A percentile compares a stretch with the other conserved stretches of the same genome.
These are phyloP conservation scores for Pandion haliaetus DNA, from an alignment of 2,113 vertebrate genomes.

Conservation along the genomic window DNA sequence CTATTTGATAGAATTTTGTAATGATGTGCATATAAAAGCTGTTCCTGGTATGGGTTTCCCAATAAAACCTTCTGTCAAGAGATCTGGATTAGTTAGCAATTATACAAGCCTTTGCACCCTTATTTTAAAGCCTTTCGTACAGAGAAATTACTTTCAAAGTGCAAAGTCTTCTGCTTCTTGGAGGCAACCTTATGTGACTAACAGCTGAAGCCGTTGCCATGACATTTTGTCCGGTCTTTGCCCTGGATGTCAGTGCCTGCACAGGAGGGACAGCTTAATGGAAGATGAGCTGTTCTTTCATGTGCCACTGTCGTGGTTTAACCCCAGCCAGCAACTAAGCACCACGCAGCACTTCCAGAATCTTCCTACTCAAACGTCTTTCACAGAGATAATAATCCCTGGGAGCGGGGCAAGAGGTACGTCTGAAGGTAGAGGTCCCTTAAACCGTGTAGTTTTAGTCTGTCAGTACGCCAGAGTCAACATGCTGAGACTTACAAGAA, in stretches of 20 bases:
- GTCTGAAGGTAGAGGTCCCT: background rate
- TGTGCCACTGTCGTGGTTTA: background rate
- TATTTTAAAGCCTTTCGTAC: background rate
- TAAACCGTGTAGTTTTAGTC: background rate
- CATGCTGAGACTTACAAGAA: background rate
- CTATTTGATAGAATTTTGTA: background rate
- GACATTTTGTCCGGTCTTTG: background rate
- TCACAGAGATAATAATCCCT: background rate
- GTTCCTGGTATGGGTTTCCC: background rate
- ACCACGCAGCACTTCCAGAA: background rate
- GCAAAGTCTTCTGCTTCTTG: background rate
- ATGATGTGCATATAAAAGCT: background rate
- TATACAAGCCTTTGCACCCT: background rate
- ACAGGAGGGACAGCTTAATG: background rate
- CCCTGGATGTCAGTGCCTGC: background rate
- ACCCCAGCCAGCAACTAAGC: too few species aligned
- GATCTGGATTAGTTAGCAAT: background rate
- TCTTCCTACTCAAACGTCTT: background rate
- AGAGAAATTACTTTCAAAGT: background rate
- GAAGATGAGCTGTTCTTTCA: background rate
- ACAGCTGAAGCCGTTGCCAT: background rate
- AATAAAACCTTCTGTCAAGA: background rate
- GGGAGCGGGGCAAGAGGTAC: rapidly evolving
- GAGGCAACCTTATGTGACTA: background rate
- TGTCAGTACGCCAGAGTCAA: background rate